phyloP scores from a whole-genome alignment of 2,888 invertebrate genomes.

The Athalia cordata region DNA sequence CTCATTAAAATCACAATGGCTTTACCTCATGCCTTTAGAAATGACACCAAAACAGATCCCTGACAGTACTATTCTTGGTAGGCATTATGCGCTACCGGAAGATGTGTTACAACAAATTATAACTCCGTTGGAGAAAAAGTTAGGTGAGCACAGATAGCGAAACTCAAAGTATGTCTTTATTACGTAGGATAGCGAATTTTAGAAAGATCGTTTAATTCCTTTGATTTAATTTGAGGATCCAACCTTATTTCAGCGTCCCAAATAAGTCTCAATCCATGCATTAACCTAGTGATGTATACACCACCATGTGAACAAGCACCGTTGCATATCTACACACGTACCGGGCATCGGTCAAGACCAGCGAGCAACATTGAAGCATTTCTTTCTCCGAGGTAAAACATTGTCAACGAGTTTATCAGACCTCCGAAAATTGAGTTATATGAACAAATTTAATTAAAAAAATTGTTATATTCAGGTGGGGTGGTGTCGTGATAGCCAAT shows the following conservation, averaged over 20 bases:
- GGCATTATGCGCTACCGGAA: constrained; percentile 80
- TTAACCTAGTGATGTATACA: constrained; percentile 91
- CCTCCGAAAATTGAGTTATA: background rate
- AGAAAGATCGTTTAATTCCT: background rate
- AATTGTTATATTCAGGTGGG: constrained; percentile 81
- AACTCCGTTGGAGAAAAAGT: constrained; percentile 90
- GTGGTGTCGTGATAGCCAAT: constrained; percentile 88
- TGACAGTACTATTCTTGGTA: constrained; percentile 74
- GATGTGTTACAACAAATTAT: constrained; percentile 87
- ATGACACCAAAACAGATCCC: constrained; percentile 81
- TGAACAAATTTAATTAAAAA: background rate
- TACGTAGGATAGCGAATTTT: too few species aligned
- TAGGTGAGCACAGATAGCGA: constrained; percentile 71
- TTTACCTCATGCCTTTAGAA: constrained; percentile 87
- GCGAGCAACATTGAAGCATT: constrained; percentile 80
- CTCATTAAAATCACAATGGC: constrained; percentile 91
- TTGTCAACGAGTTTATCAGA: background rate
- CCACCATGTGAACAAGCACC: constrained; percentile 85
- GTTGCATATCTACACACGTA: constrained; percentile 80
- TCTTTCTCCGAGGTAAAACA: constrained; percentile 79
- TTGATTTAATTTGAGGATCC: constrained; percentile 1
- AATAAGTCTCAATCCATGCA: constrained; percentile 85
- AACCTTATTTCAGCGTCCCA: constrained; percentile 79
- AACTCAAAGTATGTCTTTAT: too few species aligned
- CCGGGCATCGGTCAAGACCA: constrained; percentile 62